These are phyloP conservation scores for Danaus melanippus DNA, from an alignment of 1,140 invertebrate genomes.

Conservation along the genomic window DNA sequence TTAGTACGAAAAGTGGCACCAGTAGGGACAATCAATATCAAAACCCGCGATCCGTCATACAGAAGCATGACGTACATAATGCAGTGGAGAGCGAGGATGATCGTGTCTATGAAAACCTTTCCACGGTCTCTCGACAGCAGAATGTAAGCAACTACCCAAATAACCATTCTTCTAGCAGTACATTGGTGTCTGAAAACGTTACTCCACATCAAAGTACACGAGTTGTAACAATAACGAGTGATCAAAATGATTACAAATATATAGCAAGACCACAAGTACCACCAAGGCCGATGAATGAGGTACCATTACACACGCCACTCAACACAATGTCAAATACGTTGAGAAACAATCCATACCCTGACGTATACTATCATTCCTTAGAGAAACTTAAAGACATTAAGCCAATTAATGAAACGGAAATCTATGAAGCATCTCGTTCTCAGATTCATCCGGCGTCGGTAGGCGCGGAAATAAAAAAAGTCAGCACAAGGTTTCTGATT, in stretches of 20 bases:
- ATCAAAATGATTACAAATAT: slow-evolving; percentile 20
- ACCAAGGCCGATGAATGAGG: slow-evolving; percentile 42
- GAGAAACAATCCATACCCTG: slow-evolving; percentile 29
- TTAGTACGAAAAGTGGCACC: slow-evolving; percentile 24
- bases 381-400: slow-evolving; percentile 51
- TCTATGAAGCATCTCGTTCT: slow-evolving; percentile 45
- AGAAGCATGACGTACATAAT: slow-evolving; percentile 27
- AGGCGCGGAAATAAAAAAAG: slow-evolving; percentile 65
- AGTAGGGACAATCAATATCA: slow-evolving; percentile 45
- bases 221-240: slow-evolving; percentile 11
- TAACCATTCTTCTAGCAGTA: slow-evolving; percentile 55
- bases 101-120: slow-evolving; percentile 59
- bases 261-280: slow-evolving; percentile 56
- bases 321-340: slow-evolving; percentile 3
- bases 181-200: slow-evolving; percentile 54
- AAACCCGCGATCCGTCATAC: slow-evolving; percentile 32
- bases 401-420: slow-evolving; percentile 51
- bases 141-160: slow-evolving; percentile 30
- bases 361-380: slow-evolving; percentile 62
- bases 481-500: slow-evolving; percentile 63
- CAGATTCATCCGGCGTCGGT: slow-evolving; percentile 52
- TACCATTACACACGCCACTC: slow-evolving; percentile 17
- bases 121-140: slow-evolving; percentile 22
- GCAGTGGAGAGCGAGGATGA: slow-evolving; percentile 26
- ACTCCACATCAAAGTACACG: slow-evolving; percentile 19